Conservation (phyloP, 2,113 vertebrate species). For the Chionodraco myersi region DNA sequence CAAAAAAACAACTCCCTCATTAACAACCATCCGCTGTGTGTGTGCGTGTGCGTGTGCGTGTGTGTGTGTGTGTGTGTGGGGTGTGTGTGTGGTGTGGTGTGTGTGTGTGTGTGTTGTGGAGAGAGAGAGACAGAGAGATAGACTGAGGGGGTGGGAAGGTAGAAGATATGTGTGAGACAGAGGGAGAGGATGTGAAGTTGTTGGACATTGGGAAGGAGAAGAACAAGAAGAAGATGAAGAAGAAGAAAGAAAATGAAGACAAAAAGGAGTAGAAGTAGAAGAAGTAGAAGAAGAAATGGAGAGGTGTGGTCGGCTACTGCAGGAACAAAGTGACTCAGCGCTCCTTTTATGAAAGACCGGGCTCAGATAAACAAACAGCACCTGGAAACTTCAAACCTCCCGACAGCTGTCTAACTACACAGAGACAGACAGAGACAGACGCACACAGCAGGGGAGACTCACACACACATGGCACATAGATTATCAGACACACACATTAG, state of each 20-base stretch:
- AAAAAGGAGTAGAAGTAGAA: no score
- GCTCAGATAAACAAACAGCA: constrained; percentile 69
- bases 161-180: constrained; percentile 34
- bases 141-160: constrained; percentile 3
- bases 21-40: constrained; percentile 35
- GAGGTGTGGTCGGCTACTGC: constrained; percentile 3
- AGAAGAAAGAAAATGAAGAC: constrained; percentile 4
- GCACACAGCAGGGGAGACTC: constrained; percentile 31
- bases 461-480: constrained; percentile 61
- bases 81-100: constrained; percentile 30
- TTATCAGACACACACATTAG: constrained; percentile 49
- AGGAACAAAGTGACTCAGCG: constrained; percentile 56
- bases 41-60: constrained; percentile 6
- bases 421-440: constrained; percentile 28
- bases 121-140: constrained; percentile 7
- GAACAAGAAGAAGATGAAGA: constrained; percentile 6
- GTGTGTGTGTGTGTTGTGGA: not conserved
- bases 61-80: not conserved
- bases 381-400: constrained; percentile 72
- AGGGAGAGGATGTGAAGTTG: not conserved
- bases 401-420: constrained; percentile 64
- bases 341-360: constrained; percentile 58
- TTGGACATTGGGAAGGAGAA: constrained; percentile 1
- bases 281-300: not conserved
- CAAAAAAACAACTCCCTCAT: constrained; percentile 56